These are phyloP conservation scores for Poeciliopsis turneri DNA, from an alignment of 2,797 vertebrate genomes.

Conservation along the genomic window DNA sequence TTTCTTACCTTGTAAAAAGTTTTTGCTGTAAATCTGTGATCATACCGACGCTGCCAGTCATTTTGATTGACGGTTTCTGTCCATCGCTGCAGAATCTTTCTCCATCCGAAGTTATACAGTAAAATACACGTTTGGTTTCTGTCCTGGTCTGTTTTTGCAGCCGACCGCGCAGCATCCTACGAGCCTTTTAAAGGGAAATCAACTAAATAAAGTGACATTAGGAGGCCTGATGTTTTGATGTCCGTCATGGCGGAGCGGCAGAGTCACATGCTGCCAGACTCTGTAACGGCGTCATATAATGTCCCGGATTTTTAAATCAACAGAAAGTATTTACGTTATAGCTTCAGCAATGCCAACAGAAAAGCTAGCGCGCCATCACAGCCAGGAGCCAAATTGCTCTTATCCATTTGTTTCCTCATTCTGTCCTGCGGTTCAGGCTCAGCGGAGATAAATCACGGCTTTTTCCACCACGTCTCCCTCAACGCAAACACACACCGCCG, in stretches of 20 bases:
- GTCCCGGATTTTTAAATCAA: conserved; percentile 57
- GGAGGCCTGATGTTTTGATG: too few relatives aligned
- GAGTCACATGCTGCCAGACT: conserved; percentile 30
- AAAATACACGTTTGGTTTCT: too few relatives aligned
- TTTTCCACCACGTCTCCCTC: conserved; percentile 70
- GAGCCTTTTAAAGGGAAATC: too few relatives aligned
- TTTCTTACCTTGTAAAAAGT: too few relatives aligned
- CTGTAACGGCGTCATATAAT: conserved; percentile 46
- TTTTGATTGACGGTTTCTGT: too few relatives aligned
- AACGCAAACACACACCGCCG: conserved; percentile 67
- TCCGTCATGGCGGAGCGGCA: too few relatives aligned
- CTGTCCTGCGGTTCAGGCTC: conserved; percentile 48
- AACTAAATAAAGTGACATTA: too few relatives aligned
- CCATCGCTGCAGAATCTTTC: too few relatives aligned
- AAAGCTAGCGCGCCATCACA: conserved; percentile 55
- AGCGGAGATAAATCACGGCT: conserved; percentile 59
- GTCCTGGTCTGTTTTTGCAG: too few relatives aligned
- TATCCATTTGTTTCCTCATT: conserved; percentile 67
- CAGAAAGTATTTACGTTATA: conserved; percentile 54
- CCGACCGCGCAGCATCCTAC: too few relatives aligned
- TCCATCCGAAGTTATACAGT: too few relatives aligned
- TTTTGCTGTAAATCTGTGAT: conserved; percentile 42
- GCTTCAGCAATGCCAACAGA: conserved; percentile 42
- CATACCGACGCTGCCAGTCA: too few relatives aligned
- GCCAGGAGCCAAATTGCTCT: conserved; percentile 58